Base-by-base conservation (phyloP, 2,113 vertebrate genomes). In the Tilapia sparmanii region DNA sequence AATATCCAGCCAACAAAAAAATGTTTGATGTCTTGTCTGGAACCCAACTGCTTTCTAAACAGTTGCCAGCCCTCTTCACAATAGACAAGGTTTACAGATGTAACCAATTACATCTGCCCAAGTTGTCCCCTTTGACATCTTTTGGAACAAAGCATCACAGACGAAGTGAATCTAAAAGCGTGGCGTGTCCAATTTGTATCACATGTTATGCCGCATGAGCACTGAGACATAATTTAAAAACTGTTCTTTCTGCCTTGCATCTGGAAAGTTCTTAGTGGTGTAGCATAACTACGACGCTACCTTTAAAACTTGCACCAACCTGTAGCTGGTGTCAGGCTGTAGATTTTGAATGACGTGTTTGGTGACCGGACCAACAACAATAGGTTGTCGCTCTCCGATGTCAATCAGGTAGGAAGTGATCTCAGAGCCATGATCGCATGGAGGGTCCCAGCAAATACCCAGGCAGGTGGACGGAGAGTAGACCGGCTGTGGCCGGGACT, bases 271-370 rank as follows among this genome's bases (percentile, higher is more conserved):
- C 38, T 31, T 31, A 24, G 61, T 40, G 10, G 53, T 33, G 50
- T 11, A 6, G 9, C n/a, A n/a, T 24, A 16, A 35, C 3, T 8
- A 3, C 10, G 4, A 40, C 2, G 29, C 19, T 7, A 38, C 35
- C 2, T 71, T 5, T 8, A 54, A 26, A 22, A 47, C 47, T 1
- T 13, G 82, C 29, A 31, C 82, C 7, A 92, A 99, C 98, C 98
- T 99, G 97, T 99, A 99, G 93, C 97, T 98, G 96, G 98, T 98
- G 96, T 99, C 98, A 40, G 98, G 98, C 94, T 99, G 98, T 93
- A 99, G 97, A 89, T 97, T 95, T 66, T 97, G 97, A 91, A 99
- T 96, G 92, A 99, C 85, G 94, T 97, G 97, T 95, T 94, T 97
- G 85, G 95, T 97, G 95, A 97, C 94, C 29, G 97, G 97, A 76